Base-by-base conservation (phyloP, 2,888 invertebrate species). In the Agrotis exclamationis region DNA sequence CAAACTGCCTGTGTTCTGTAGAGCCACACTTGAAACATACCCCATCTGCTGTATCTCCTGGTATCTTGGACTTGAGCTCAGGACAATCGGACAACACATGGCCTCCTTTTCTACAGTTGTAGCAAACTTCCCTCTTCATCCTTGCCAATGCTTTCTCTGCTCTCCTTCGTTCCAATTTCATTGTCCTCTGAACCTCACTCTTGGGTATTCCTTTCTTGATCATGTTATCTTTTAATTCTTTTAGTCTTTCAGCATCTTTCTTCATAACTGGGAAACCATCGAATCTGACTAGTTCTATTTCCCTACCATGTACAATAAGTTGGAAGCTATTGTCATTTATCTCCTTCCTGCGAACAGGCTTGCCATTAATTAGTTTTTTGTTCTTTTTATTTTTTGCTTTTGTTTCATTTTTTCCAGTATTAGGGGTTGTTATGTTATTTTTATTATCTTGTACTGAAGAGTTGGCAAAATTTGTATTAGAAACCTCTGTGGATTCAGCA, bases 21-120 rank as follows among this genome's bases (percentile, higher is more conserved):
- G 98, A 98, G 0, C 99, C 99, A 93, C 99, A 99, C 92, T 98
- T 98, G 88, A 98, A 99, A 88, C 99, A 99, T 60, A 98, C 97
- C 11, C 98, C 98, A 62, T 97, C 97, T 7, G 95, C 96, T 0
- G 94, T 90, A 70, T 96, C 94, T 22, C 93, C 93, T 50, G 95
- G 93, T 87, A 96, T 96, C 84, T 96, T 96, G 13, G 96, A 95
- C 82, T 96, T 96, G 18, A 97, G 87, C 62, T 97, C 97, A 0
- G 98, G 98, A 93, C 99, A 99, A 76, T 98, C 98, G 0, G 98
- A 97, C 47, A 99, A 93, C 83, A 97, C 97, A 88, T 99, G 99
- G 0, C 99, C 99, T 11, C 97, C 97, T 92, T 97, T 97, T 65
- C 96, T 92, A 89, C 98, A 98, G 84, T 98, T 97, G 88, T 98